Base-by-base conservation (phyloP, 1,140 invertebrate species). In the Scaptomyza montana region DNA sequence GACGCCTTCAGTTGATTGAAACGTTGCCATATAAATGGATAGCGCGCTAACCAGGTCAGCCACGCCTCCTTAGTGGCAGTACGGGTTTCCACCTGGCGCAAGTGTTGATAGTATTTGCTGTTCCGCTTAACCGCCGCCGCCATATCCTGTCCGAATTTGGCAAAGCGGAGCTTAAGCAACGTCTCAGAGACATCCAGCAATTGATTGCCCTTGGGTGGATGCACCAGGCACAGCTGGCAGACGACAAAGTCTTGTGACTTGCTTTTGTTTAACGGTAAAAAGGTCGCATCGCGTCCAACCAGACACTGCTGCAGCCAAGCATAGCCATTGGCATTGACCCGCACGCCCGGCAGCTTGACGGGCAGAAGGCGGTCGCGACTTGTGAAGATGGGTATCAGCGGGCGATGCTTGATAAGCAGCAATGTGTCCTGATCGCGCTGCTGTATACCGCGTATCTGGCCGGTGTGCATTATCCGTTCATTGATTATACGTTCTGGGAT, bases 381-480 rank as follows among this genome's bases (percentile, higher is more conserved):
- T 33, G 85, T 90, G 9, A 91, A 91, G 45, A 91, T 72, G 2
- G 90, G 82, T 5, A 91, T 71, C 12, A 84, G 60, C 0, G 90
- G 90, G 2, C 80, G 74, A 36, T 91, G 90, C 33, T 87, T 89
- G 60, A 91, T 90, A 12, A 90, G 43, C 28, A 91, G 61, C 53
- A 91, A 39, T 5, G 89, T 91, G 33, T 91, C 90, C 64, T 78
- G 79, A 60, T 87, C 77, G 7, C 78, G 80, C 47, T 91, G 79
- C 68, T 91, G 80, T 19, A 91, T 55, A 0, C 75, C 89, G 5
- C 73, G 60, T 19, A 91, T 90, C n/a, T 73, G 55, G 5, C 90
- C 90, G 1, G 90, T 91, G 36, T 91, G 90, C 89, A 91, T 91
- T 0, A 91, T 66, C 7, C 90, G 85, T 50, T 91, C 90, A 46